Evolutionary conservation across 2,797 vertebrate genomes (phyloP).

Genomic region (Tapera naevia): DNA sequence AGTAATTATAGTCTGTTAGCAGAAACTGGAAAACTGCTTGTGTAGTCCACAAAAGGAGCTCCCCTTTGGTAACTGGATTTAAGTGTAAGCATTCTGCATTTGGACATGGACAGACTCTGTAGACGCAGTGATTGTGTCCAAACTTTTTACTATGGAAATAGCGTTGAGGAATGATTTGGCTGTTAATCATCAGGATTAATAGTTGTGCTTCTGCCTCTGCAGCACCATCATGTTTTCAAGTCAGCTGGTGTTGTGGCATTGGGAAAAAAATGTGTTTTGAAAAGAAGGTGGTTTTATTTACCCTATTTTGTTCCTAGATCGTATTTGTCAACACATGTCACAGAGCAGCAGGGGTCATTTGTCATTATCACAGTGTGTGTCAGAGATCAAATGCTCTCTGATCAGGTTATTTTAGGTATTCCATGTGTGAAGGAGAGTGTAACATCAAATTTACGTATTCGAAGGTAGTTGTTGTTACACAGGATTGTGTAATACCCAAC

Average conservation of each 20-base stretch:
- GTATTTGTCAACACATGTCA: background rate
- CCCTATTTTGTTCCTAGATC: background rate
- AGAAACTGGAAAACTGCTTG: background rate
- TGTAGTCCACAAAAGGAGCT: background rate
- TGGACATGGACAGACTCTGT: background rate
- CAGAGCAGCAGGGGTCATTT: background rate
- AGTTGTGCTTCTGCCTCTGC: background rate
- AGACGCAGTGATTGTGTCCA: no score
- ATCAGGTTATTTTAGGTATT: background rate
- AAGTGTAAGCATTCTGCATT: no score
- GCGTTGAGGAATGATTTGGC: background rate
- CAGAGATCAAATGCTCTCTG: background rate
- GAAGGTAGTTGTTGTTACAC: background rate
- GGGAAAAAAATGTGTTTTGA: background rate
- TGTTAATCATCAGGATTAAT: background rate
- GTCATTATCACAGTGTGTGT: background rate
- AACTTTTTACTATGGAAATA: no score
- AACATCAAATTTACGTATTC: no score
- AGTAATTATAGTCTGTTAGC: background rate
- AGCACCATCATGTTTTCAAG: background rate
- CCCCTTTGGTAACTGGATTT: no score
- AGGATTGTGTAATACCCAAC: background rate
- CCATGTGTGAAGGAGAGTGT: rapidly evolving
- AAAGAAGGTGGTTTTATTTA: background rate
- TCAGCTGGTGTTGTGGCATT: background rate